Evolutionary conservation across 2,888 invertebrate species (phyloP).

Genomic region (Nemotelus nigrinus): DNA sequence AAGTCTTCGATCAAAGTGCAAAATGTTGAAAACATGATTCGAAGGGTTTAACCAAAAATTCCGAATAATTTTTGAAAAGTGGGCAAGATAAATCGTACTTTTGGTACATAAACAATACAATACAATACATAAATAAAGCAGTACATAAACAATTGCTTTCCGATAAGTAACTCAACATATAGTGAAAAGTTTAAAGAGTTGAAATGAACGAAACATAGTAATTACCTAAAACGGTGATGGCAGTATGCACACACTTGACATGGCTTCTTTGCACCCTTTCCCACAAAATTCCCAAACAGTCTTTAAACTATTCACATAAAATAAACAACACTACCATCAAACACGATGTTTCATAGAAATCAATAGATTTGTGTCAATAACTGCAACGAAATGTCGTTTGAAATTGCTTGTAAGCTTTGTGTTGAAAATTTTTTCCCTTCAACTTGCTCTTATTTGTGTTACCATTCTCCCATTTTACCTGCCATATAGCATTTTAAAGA

Average conservation of each 20-base stretch:
- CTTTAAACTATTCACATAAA: background rate
- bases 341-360: constrained; percentile 13
- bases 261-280: background rate
- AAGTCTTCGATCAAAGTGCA: no score
- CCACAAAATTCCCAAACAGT: background rate
- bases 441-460: constrained; percentile 6
- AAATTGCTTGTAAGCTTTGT: constrained; percentile 1
- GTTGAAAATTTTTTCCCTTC: background rate
- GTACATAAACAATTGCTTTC: constrained; percentile 1
- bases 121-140: constrained; percentile 12
- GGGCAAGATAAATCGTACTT: no score
- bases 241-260: background rate
- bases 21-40: no score
- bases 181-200: background rate
- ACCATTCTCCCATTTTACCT: constrained; percentile 28
- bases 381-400: constrained; percentile 9
- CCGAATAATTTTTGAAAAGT: no score
- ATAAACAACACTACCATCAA: background rate
- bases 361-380: constrained; percentile 9
- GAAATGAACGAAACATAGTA: constrained; percentile 1
- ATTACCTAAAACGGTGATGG: constrained; percentile 15
- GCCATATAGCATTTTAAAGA: background rate
- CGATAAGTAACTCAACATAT: background rate
- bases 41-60: no score
- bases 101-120: no score